phyloP scores from a whole-genome alignment of 2,113 vertebrate species.

The Sorex fumeus region DNA sequence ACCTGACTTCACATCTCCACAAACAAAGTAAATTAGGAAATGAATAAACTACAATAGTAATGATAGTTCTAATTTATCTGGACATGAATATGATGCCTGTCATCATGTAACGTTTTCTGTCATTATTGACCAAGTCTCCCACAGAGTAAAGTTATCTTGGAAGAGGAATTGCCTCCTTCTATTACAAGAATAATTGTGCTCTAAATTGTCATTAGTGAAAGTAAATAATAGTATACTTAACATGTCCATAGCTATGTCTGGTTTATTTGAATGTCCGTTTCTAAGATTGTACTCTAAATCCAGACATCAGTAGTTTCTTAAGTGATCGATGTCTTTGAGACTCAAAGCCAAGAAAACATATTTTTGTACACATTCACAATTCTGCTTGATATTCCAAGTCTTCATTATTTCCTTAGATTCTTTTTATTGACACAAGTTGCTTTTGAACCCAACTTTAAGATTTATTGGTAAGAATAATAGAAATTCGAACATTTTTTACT shows the following conservation, averaged over 20 bases:
- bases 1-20: conserved; percentile 9
- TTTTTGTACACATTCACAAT: conserved; percentile 26
- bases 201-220: conserved; percentile 34
- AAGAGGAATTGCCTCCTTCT: conserved; percentile 23
- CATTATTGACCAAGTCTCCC: conserved; percentile 5
- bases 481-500: conserved; percentile 41
- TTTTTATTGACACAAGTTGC: conserved; percentile 18
- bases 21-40: conserved; percentile 31
- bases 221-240: not conserved
- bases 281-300: conserved; percentile 39
- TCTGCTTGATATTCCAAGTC: conserved; percentile 34
- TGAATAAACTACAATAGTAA: conserved; percentile 31
- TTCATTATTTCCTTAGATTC: conserved; percentile 44
- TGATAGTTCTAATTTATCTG: conserved; percentile 30
- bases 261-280: conserved; percentile 47
- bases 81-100: not conserved
- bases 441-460: conserved; percentile 49
- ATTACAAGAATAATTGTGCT: not conserved
- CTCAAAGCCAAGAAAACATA: conserved; percentile 24
- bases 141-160: not conserved
- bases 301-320: conserved; percentile 15
- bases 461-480: conserved; percentile 38
- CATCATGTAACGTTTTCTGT: conserved; percentile 20
- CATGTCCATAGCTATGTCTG: not conserved
- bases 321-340: conserved; percentile 22